Conservation (phyloP, 2,888 invertebrate genomes). For the Clistopyga incitator region DNA sequence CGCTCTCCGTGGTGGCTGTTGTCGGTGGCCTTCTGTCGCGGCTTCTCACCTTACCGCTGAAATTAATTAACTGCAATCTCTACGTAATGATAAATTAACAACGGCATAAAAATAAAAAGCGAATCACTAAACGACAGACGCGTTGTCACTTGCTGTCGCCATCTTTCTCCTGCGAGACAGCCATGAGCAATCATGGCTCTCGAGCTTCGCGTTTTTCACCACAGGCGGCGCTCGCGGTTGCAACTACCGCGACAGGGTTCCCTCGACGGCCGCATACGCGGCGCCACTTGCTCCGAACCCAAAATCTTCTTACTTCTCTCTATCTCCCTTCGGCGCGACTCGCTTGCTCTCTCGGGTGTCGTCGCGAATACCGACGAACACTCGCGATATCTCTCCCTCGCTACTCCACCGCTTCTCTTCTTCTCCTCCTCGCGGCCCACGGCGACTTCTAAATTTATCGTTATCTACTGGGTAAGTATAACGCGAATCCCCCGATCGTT, state of each 20-base stretch:
- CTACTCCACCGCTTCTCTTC: constrained; percentile 36
- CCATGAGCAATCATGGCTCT: constrained; percentile 61
- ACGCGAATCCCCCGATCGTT: constrained; percentile 59
- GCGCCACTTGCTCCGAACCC: constrained; percentile 1
- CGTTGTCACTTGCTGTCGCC: constrained; percentile 82
- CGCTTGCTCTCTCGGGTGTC: constrained; percentile 4
- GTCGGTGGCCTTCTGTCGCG: neutral
- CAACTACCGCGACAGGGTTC: neutral
- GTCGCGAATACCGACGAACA: constrained; percentile 1
- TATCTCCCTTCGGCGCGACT: neutral
- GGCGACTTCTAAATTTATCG: constrained; percentile 65
- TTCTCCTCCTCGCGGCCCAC: constrained; percentile 26
- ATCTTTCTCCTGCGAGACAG: constrained; percentile 74
- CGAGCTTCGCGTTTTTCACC: constrained; percentile 48
- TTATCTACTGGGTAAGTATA: constrained; percentile 59
- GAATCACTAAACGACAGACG: constrained; percentile 77
- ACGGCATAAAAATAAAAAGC: constrained; percentile 74
- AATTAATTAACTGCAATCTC: constrained; percentile 59
- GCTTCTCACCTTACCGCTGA: constrained; percentile 29
- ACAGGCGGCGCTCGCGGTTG: constrained; percentile 64
- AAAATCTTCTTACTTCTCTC: neutral
- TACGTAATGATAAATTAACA: constrained; percentile 57
- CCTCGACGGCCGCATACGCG: neutral
- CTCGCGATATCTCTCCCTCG: constrained; percentile 34
- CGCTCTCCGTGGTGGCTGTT: constrained; percentile 13